Evolutionary conservation across 2,888 invertebrate genomes (phyloP).

Genomic region (Anoplius nigerrimus): DNA sequence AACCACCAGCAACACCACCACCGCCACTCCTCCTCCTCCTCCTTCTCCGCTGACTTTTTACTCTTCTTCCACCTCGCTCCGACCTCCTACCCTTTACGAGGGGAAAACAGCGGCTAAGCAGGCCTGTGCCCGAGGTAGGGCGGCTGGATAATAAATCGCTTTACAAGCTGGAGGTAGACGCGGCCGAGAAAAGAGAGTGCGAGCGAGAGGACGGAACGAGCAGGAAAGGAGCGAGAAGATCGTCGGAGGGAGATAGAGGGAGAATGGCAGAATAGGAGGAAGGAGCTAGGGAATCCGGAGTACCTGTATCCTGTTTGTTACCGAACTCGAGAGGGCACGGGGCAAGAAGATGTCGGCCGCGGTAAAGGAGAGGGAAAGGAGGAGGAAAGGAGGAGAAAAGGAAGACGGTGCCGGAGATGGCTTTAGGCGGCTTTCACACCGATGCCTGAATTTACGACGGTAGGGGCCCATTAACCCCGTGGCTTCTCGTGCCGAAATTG

Average conservation of each 20-base stretch:
- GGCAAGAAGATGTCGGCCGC: constrained; percentile 27
- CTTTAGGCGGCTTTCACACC: constrained; percentile 54
- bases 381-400: constrained; percentile 15
- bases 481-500: constrained; percentile 53
- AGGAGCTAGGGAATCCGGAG: constrained; percentile 40
- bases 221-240: background rate
- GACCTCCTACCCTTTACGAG: constrained; percentile 40
- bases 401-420: constrained; percentile 31
- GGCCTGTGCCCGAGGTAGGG: constrained; percentile 50
- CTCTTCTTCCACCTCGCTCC: background rate
- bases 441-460: constrained; percentile 62
- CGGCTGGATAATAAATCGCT: constrained; percentile 55
- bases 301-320: constrained; percentile 67
- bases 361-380: constrained; percentile 4
- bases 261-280: constrained; percentile 19
- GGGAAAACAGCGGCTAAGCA: constrained; percentile 61
- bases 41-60: background rate
- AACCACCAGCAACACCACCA: no score
- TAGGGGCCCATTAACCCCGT: constrained; percentile 55
- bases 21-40: no score
- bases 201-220: constrained; percentile 37
- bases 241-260: constrained; percentile 10
- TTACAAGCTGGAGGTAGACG: constrained; percentile 50
- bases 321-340: constrained; percentile 45
- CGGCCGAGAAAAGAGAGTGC: constrained; percentile 39